Evolutionary conservation across 2,797 vertebrate species (phyloP).

Genomic region (Philypnodon macrostomus): DNA sequence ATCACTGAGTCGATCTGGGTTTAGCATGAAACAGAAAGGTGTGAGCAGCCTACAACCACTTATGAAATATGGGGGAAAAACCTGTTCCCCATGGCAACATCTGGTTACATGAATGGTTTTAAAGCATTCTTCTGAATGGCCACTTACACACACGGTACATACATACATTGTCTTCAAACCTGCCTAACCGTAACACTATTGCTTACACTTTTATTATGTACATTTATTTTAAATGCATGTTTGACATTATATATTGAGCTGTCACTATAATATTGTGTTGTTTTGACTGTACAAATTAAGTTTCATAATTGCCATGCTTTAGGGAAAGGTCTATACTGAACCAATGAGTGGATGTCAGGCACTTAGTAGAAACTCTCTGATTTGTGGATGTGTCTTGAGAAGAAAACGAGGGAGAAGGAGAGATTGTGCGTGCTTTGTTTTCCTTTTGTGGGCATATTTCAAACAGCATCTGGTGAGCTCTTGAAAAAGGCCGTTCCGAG

Average conservation of each 20-base stretch:
- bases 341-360: conserved; percentile 34
- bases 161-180: too few relatives aligned
- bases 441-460: conserved; percentile 77
- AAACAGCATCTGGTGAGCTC: conserved; percentile 81
- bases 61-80: too few relatives aligned
- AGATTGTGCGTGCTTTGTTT: conserved; percentile 58
- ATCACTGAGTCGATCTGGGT: too few relatives aligned
- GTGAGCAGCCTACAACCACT: too few relatives aligned
- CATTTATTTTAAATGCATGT: too few relatives aligned
- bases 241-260: neutral
- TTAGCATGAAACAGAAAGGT: too few relatives aligned
- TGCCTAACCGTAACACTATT: too few relatives aligned
- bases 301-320: conserved; percentile 32
- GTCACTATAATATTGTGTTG: conserved; percentile 7
- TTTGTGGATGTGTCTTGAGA: conserved; percentile 39
- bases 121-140: too few relatives aligned
- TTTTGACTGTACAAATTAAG: conserved; percentile 47
- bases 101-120: too few relatives aligned
- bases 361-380: conserved; percentile 49
- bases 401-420: conserved; percentile 32
- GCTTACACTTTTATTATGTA: too few relatives aligned
- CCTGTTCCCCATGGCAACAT: too few relatives aligned
- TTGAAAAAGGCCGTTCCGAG: conserved; percentile 68
- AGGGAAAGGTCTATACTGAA: conserved; percentile 40
- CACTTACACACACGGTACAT: too few relatives aligned